Conservation (phyloP, 2,113 vertebrate genomes). For the Pachypanchax playfairii region DNA sequence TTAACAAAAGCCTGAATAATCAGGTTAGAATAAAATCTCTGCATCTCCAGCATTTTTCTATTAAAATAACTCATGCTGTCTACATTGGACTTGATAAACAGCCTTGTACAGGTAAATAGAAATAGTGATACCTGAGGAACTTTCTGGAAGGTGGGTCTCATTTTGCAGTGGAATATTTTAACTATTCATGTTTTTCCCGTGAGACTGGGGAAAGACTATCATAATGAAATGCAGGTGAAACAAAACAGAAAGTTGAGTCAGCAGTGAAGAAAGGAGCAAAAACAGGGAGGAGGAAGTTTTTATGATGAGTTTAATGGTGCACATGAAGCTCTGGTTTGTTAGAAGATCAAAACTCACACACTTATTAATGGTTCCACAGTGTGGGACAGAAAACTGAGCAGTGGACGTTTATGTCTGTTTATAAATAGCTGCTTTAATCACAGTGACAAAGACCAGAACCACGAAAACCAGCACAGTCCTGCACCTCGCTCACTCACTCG, state of each 20-base stretch:
- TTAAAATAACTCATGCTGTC: no score
- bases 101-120: no score
- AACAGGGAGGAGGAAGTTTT: no score
- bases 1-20: constrained; percentile 64
- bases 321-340: constrained; percentile 36
- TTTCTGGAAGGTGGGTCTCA: no score
- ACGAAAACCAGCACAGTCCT: constrained; percentile 41
- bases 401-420: constrained; percentile 57
- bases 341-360: constrained; percentile 22
- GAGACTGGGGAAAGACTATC: neutral
- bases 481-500: constrained; percentile 1
- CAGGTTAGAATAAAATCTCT: constrained; percentile 54
- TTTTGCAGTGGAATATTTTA: no score
- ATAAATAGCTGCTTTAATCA: constrained; percentile 61
- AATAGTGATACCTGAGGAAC: no score
- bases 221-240: constrained; percentile 9
- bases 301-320: no score
- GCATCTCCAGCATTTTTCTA: no score
- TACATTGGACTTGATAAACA: no score
- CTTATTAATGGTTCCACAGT: constrained; percentile 23
- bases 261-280: no score
- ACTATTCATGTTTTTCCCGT: no score
- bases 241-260: constrained; percentile 33
- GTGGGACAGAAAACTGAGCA: constrained; percentile 51
- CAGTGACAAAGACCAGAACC: constrained; percentile 71